phyloP scores from a whole-genome alignment of 1,140 invertebrate species.

The Lordiphosa mommai region DNA sequence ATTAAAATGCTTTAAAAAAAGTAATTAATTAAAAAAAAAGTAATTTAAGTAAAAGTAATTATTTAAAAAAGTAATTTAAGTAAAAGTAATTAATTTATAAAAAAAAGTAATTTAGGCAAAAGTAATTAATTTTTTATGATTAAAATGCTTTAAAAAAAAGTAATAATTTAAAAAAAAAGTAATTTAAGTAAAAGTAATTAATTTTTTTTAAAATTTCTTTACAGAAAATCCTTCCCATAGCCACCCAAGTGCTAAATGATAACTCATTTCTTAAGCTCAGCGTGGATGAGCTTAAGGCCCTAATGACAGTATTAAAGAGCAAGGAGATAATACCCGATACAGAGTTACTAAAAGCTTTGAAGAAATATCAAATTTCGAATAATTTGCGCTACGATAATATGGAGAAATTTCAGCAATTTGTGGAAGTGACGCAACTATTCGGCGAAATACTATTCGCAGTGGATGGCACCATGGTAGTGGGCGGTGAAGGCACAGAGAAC shows the following conservation, averaged over 20 bases:
- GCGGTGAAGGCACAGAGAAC: neutral
- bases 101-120: too few species aligned
- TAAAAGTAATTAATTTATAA: too few species aligned
- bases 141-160: too few species aligned
- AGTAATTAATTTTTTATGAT: too few species aligned
- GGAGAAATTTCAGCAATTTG: conserved; percentile 37
- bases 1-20: too few species aligned
- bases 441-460: conserved; percentile 16
- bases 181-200: too few species aligned
- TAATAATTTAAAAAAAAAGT: too few species aligned
- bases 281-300: conserved; percentile 22
- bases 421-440: conserved; percentile 34
- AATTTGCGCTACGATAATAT: conserved; percentile 35
- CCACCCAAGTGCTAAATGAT: conserved; percentile 26
- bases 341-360: conserved; percentile 22
- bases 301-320: conserved; percentile 30
- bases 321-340: conserved; percentile 10
- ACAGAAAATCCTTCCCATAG: conserved; percentile 43
- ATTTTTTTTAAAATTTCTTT: neutral
- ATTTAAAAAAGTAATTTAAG: too few species aligned
- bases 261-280: conserved; percentile 26
- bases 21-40: too few species aligned
- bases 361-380: conserved; percentile 39
- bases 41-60: too few species aligned
- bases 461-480: conserved; percentile 30